These are phyloP conservation scores for Pseudeuparius sepicola DNA, from an alignment of 2,888 invertebrate species.

Conservation along the genomic window DNA sequence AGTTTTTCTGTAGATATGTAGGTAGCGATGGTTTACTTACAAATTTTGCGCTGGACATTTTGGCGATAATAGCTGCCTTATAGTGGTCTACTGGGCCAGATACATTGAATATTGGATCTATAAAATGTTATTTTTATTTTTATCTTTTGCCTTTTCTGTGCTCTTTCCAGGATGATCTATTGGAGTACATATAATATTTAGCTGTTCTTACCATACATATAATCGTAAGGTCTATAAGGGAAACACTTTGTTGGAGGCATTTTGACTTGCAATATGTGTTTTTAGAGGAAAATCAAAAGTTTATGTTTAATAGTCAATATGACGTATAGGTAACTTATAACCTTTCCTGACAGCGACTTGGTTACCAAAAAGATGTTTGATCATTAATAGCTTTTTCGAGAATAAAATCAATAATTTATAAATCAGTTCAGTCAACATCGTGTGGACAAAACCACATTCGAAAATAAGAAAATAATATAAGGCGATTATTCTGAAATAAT, in stretches of 20 bases:
- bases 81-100: constrained; percentile 49
- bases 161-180: too few species aligned
- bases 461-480: too few species aligned
- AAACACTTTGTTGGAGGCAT: constrained; percentile 21
- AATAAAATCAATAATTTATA: too few species aligned
- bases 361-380: too few species aligned
- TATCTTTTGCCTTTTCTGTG: not conserved
- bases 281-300: not conserved
- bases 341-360: too few species aligned
- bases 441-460: too few species aligned
- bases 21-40: constrained; percentile 40
- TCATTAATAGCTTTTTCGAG: too few species aligned
- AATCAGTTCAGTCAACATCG: too few species aligned
- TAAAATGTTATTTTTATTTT: constrained; percentile 13
- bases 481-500: too few species aligned
- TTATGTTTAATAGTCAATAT: constrained; percentile 2
- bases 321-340: too few species aligned
- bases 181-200: not conserved
- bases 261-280: constrained; percentile 4
- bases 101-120: constrained; percentile 48
- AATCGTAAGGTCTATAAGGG: constrained; percentile 28
- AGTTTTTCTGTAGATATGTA: not conserved
- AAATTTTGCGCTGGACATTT: constrained; percentile 45
- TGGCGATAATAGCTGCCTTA: constrained; percentile 44
- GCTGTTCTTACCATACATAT: constrained; percentile 27